These are phyloP conservation scores for Pseudonaja textilis DNA, from an alignment of 2,113 vertebrate species.

Conservation along the genomic window DNA sequence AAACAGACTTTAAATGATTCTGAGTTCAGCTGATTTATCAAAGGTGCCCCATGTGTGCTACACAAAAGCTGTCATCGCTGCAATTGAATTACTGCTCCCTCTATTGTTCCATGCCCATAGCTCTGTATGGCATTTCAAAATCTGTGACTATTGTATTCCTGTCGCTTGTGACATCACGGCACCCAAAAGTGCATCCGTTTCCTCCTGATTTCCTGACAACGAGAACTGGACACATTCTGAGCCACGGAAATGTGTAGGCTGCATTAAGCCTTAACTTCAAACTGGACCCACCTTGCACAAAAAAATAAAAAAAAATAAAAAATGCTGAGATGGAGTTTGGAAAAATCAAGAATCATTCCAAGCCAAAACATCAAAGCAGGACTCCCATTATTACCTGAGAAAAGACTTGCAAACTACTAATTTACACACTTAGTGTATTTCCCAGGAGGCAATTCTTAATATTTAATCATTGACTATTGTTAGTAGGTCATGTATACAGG, in stretches of 20 bases:
- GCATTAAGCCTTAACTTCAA: background rate
- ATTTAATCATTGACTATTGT: background rate
- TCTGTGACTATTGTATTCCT: slow-evolving; percentile 30
- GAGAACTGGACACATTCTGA: slow-evolving; percentile 11
- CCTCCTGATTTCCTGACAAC: slow-evolving; percentile 14
- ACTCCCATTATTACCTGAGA: background rate
- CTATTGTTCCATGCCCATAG: background rate
- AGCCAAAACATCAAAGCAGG: background rate
- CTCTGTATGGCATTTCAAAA: background rate
- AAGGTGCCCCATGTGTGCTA: slow-evolving; percentile 8
- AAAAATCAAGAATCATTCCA: background rate
- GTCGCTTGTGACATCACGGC: slow-evolving; percentile 21
- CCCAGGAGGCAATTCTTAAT: background rate
- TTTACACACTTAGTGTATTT: background rate
- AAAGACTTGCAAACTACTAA: background rate
- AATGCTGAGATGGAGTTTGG: background rate
- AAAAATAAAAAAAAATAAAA: background rate
- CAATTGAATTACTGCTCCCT: slow-evolving; percentile 9
- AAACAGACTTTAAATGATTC: slow-evolving; percentile 18
- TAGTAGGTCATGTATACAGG: background rate
- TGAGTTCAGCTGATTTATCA: slow-evolving; percentile 8
- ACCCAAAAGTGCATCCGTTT: slow-evolving; percentile 10
- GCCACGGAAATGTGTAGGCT: background rate
- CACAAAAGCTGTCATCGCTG: slow-evolving; percentile 20
- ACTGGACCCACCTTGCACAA: background rate